phyloP scores from a whole-genome alignment of 2,113 vertebrate species.

The Colinus virginianus region DNA sequence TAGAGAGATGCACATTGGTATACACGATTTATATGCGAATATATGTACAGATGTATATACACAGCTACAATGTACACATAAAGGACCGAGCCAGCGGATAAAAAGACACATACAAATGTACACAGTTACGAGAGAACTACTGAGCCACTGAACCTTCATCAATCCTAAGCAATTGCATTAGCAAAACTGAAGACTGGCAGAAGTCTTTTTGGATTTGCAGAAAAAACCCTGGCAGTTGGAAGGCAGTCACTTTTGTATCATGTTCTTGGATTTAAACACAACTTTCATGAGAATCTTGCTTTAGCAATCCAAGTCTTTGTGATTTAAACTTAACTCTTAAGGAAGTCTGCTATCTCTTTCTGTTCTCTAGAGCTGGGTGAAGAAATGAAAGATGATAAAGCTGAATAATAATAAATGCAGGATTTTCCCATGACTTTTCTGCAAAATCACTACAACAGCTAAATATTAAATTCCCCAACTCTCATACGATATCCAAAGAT shows the following conservation, averaged over 20 bases:
- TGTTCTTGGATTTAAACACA: not conserved
- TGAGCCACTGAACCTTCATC: not conserved
- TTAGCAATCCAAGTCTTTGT: not conserved
- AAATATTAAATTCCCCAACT: not conserved
- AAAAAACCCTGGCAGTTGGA: not conserved
- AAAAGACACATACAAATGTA: not conserved
- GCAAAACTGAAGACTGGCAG: not conserved
- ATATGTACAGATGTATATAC: not conserved
- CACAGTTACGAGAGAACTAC: not conserved
- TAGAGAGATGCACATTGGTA: not conserved
- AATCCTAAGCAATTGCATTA: not conserved
- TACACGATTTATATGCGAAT: not conserved
- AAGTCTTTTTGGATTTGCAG: not conserved
- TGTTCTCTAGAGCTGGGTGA: not conserved
- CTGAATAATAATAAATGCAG: not conserved
- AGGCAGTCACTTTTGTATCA: not conserved
- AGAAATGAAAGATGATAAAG: not conserved
- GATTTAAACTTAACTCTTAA: not conserved
- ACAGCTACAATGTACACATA: not conserved
- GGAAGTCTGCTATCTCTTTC: not conserved
- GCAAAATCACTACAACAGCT: not conserved
- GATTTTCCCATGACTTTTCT: not conserved
- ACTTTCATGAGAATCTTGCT: not conserved
- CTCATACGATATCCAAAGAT: not conserved
- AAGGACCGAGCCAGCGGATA: not conserved